Base-by-base conservation (phyloP, 23 tunicate genomes). In the Corella eumyota region DNA sequence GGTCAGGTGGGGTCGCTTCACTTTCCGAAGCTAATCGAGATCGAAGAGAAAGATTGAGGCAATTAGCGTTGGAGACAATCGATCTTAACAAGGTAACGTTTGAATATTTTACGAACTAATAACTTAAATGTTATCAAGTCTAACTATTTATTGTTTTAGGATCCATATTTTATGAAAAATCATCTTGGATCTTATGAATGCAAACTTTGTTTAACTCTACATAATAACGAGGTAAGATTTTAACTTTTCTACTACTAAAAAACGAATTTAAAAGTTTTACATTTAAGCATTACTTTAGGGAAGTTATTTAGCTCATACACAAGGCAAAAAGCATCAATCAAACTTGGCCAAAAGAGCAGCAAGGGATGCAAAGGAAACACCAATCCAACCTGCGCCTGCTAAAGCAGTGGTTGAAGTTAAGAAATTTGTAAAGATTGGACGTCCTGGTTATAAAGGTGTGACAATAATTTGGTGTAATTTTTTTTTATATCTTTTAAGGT, bases 111-210 rank as follows among this genome's bases (percentile, higher is more conserved):
- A 11, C 33, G n/a, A n/a, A n/a, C n/a, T n/a, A n/a, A 3, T 7
- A 11, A 55, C 15, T 11, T 55, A 11, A 55, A 22, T 21, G 19
- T 54, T 20, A 54, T 21, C 24, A 13, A 23, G 19, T 20, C 9
- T 9, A 25, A 54, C 9, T 54, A 54, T 54, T 54, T 54, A 19
- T 17, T 17, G 7, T 84, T 69, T 46, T 85, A 86, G 88, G 98
- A 92, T 92, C 98, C 98, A 36, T 92, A 92, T 77, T 92, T 92
- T 71, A 92, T 92, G 98, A 92, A 92, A 83, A 92, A 92, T 83
- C 98, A 92, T 72, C 64, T 92, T 34, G 98, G 98, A 32, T 72
- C 90, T 19, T 92, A 92, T 60, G 98, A 92, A 77, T 92, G 98
- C 60, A 92, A 92, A 56, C 73, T 92, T 4, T 92, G 98, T 66